Evolutionary conservation across 2,113 vertebrate species (phyloP).

Genomic region (Lates calcarifer): DNA sequence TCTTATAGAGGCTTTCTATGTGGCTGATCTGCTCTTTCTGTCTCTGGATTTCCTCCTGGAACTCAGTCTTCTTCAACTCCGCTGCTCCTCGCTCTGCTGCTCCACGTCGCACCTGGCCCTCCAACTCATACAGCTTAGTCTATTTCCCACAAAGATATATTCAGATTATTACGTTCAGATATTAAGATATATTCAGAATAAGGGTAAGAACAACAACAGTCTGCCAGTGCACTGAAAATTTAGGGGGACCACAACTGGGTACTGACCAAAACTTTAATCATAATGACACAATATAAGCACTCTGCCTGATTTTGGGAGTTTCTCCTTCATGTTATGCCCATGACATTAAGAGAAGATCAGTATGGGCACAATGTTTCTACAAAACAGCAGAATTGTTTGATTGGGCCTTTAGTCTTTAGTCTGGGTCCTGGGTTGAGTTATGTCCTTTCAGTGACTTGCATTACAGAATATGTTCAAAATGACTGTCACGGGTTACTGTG

Average conservation of each 20-base stretch:
- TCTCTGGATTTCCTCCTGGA: conserved; percentile 89
- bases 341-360: background rate
- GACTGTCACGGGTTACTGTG: background rate
- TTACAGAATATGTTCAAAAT: background rate
- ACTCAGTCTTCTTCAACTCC: conserved; percentile 91
- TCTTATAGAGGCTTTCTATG: conserved; percentile 87
- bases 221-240: background rate
- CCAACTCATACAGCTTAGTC: conserved; percentile 89
- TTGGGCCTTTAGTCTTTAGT: background rate
- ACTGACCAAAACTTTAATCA: background rate
- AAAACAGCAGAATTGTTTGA: background rate
- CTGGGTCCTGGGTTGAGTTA: background rate
- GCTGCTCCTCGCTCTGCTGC: conserved; percentile 86
- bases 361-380: background rate
- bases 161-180: no score
- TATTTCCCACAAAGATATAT: conserved; percentile 65
- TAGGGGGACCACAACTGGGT: no score
- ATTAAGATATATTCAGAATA: no score
- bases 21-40: conserved; percentile 88
- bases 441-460: background rate
- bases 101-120: conserved; percentile 87
- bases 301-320: background rate
- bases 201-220: conserved; percentile 2
- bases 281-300: background rate
- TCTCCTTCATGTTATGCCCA: background rate